phyloP scores from a whole-genome alignment of 1,140 invertebrate genomes.

The Mercenaria mercenaria region DNA sequence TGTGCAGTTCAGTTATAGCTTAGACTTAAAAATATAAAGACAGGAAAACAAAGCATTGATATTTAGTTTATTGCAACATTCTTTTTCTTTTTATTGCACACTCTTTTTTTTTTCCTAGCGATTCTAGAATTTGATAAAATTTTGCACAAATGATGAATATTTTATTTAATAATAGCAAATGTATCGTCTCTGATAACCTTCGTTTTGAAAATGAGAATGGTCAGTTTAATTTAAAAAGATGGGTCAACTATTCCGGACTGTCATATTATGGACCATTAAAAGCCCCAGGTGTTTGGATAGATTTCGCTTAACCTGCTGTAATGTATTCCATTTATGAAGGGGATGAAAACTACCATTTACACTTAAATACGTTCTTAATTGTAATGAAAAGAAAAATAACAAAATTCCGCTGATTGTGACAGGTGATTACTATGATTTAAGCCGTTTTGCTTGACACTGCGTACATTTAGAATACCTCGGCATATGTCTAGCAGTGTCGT shows the following conservation, averaged over 20 bases:
- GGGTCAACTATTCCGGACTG: background rate
- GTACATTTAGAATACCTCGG: background rate
- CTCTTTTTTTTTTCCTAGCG: too few relatives aligned
- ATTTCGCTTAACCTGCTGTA: slow-evolving; percentile 1
- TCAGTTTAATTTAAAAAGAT: background rate
- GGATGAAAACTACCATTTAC: slow-evolving; percentile 5
- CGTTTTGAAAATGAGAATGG: background rate
- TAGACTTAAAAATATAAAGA: too few relatives aligned
- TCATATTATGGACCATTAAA: slow-evolving; percentile 6
- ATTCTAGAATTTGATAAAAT: too few relatives aligned
- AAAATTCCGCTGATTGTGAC: slow-evolving; percentile 5
- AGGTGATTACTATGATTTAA: background rate
- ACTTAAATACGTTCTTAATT: slow-evolving; percentile 1
- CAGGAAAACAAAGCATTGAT: too few relatives aligned
- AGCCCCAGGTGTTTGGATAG: slow-evolving; percentile 17
- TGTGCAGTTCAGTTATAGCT: too few relatives aligned
- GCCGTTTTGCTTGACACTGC: slow-evolving; percentile 18
- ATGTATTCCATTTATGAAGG: background rate
- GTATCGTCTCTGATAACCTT: background rate
- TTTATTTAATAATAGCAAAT: too few relatives aligned
- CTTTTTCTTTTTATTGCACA: too few relatives aligned
- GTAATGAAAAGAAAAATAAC: slow-evolving; percentile 18
- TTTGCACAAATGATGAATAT: too few relatives aligned
- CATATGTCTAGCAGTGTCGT: background rate
- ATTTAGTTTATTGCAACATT: too few relatives aligned